Evolutionary conservation across 2,888 invertebrate genomes (phyloP), one percentile per base, ranked within the genome.

Genomic region (Lobophora halterata): DNA sequence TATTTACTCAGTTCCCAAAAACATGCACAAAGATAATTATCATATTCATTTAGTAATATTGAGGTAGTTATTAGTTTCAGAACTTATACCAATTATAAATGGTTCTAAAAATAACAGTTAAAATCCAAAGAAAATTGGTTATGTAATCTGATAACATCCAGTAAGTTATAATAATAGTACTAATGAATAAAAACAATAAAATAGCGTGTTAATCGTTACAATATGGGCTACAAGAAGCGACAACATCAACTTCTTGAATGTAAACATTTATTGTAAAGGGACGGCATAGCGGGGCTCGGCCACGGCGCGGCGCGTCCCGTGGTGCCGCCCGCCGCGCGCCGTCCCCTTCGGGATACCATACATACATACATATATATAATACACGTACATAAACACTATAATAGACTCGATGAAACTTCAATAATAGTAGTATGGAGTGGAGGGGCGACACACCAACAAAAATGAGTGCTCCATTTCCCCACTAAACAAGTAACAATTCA

Each of bases 41-140:
- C 76, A 80, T 81, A 82, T 80, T 78, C 79, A 83, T 83, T 87
- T 85, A 87, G 81, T 81, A 85, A 80, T 82, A 85, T 83, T 87
- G 87, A 88, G 88, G 87, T 87, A 87, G 86, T 87, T 86, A 82
- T 81, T 81, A 82, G 86, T 86, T 83, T 82, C 81, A 78, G 79
- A 86, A 87, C 85, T 86, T 86, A 87, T 79, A 85, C 85, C 85
- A 85, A 87, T 85, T 74, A 83, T 70, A 79, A 79, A 80, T 81
- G 74, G 75, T 74, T 82, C 77, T 78, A 79, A 79, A 80, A 76
- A 77, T 79, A 83, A 82, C 78, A 79, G 74, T 70, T 63, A 60
- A 64, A 77, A 71, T 68, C 73, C 60, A 75, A 80, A 75, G 61
- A 65, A 71, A 37, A 41, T 38, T 46, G 65, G 61, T 63, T 44